phyloP scores from a whole-genome alignment of 2,888 invertebrate species.

The Idaea aversata region DNA sequence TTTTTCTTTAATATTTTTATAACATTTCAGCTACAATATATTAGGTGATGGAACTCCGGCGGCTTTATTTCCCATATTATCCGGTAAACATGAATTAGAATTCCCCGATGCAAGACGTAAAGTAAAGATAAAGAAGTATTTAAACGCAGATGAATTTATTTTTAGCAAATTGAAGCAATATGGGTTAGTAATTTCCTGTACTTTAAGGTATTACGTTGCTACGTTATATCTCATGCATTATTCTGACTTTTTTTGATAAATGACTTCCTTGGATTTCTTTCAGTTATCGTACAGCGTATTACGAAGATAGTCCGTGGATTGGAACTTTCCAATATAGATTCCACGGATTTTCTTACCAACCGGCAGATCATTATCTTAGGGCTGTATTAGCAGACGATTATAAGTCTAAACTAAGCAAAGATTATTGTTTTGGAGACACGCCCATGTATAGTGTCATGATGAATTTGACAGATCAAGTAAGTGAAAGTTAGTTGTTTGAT shows the following conservation, averaged over 20 bases:
- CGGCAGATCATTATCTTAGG: slow-evolving; percentile 94
- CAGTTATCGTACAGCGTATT: slow-evolving; percentile 87
- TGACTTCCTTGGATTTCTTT: not conserved
- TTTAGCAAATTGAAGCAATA: slow-evolving; percentile 88
- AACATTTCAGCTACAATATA: slow-evolving; percentile 82
- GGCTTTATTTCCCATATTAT: slow-evolving; percentile 91
- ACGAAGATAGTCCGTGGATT: slow-evolving; percentile 90
- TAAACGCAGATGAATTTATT: slow-evolving; percentile 91
- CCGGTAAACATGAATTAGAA: slow-evolving; percentile 90
- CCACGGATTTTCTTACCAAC: slow-evolving; percentile 89
- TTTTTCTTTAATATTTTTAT: not conserved
- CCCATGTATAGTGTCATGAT: slow-evolving; percentile 85
- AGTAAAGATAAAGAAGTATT: slow-evolving; percentile 77
- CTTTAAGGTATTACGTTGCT: too few species aligned
- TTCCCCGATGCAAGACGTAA: slow-evolving; percentile 90
- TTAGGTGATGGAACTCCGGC: slow-evolving; percentile 93
- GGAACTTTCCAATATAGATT: slow-evolving; percentile 95
- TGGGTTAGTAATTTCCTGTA: slow-evolving; percentile 66
- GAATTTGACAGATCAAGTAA: slow-evolving; percentile 83
- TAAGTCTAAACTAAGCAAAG: slow-evolving; percentile 46
- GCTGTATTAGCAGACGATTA: slow-evolving; percentile 86
- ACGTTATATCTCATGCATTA: not conserved
- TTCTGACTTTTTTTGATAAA: not conserved
- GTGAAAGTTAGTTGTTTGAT: slow-evolving; percentile 17
- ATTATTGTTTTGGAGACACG: slow-evolving; percentile 81